Evolutionary conservation across 2,113 vertebrate species (phyloP).

Genomic region (Rhynchomys soricoides): DNA sequence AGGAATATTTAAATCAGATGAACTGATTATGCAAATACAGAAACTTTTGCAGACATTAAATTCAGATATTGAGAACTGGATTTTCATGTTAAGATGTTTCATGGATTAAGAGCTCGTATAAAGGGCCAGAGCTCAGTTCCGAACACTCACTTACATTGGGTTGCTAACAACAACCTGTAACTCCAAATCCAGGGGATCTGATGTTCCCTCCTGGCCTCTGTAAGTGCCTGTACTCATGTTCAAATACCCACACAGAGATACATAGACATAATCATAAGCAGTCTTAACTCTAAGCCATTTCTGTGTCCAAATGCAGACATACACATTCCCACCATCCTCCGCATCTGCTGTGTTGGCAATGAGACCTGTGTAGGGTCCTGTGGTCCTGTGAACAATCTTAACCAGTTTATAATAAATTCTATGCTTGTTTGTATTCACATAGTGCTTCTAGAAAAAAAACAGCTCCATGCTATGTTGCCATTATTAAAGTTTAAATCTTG

Average conservation of each 20-base stretch:
- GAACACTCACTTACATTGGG: not conserved
- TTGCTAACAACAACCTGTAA: not conserved
- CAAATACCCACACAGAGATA: not conserved
- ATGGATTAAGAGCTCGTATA: not conserved
- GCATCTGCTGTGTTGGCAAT: not conserved
- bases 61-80: slow-evolving; percentile 45
- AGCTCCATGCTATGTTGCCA: not conserved
- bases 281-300: not conserved
- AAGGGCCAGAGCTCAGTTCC: not conserved
- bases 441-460: not conserved
- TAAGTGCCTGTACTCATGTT: not conserved
- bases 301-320: not conserved
- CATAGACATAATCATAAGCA: not conserved
- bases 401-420: not conserved
- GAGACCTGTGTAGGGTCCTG: not conserved
- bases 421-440: too few species aligned
- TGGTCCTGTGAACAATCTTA: too few species aligned
- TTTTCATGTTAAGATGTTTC: not conserved
- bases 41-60: slow-evolving; percentile 65
- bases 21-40: slow-evolving; percentile 71
- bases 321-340: not conserved
- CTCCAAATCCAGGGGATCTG: not conserved
- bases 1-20: slow-evolving; percentile 69
- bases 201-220: too few species aligned
- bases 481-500: not conserved